Evolutionary conservation across 1,140 invertebrate species (phyloP), one percentile per base, ranked within the genome.

Genomic region (Caligus rogercresseyi): DNA sequence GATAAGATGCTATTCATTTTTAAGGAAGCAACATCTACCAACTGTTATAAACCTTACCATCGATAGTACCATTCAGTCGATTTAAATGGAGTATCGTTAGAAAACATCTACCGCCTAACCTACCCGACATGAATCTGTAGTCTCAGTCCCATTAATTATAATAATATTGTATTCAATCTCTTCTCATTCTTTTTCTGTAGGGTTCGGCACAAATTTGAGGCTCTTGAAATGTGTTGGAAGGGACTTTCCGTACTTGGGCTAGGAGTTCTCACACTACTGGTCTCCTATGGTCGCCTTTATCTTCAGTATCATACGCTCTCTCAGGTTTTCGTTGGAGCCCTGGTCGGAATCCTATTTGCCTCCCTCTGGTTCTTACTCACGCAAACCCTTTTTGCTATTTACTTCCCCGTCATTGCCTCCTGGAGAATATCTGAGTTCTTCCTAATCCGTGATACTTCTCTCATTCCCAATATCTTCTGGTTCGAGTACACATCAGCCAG

Each of bases 401-500:
- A 86, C 65, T 93, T 91, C 74, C 89, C 87, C 64, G 78, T 83
- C 68, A 78, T 94, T 67, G 85, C 86, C 25, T 80, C 84, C 69
- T 86, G 88, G 88, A 62, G 59, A 57, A 76, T 89, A 69, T 87
- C 86, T 62, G 89, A 93, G 75, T 81, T 87, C 70, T 73, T 92
- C 64, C 80, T 93, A 74, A 74, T 94, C 65, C 77, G 89, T 67
- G 90, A 93, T 69, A 89, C 87, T 53, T 89, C 89, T 4, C 74
- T 92, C 24, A 94, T 94, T 72, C 90, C 89, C 14, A 92, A 94
- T 71, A 84, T 93, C 4, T 72, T 93, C 61, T 93, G 89, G 88
- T 94, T 94, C 71, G 89, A 93, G 70, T 94, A 93, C 71, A 89
- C 86, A 90, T 72, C 81, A 82, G 13, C 81, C 84, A 68, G 82